Evolutionary conservation across 2,888 invertebrate species (phyloP).

Genomic region (Perithous albicinctus): DNA sequence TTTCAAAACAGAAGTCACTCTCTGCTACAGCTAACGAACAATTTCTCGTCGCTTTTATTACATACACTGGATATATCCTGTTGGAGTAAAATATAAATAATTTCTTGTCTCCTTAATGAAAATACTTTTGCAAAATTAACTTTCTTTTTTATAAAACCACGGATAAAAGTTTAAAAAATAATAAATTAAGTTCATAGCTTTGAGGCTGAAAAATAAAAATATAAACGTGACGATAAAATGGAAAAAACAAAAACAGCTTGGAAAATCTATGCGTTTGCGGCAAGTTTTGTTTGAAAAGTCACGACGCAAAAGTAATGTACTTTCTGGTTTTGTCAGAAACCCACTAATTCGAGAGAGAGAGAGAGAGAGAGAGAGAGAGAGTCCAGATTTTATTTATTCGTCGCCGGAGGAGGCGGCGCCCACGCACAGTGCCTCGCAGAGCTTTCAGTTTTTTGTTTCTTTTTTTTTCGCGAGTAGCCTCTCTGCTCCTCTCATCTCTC

Average conservation of each 20-base stretch:
- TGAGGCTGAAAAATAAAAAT: not conserved
- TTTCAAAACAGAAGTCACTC: not conserved
- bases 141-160: not conserved
- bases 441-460: constrained; percentile 43
- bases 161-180: not conserved
- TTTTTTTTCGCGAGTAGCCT: constrained; percentile 34
- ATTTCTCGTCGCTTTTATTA: not conserved
- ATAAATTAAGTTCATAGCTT: not conserved
- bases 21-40: too few species aligned
- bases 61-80: not conserved
- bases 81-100: not conserved
- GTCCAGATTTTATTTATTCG: constrained; percentile 76
- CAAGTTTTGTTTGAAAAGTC: constrained; percentile 10
- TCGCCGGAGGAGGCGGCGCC: constrained; percentile 39
- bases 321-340: constrained; percentile 77
- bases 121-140: not conserved
- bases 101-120: not conserved
- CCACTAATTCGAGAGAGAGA: constrained; percentile 75
- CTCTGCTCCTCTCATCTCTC: constrained; percentile 50
- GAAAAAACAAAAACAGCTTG: constrained; percentile 23
- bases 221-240: constrained; percentile 7
- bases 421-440: constrained; percentile 30
- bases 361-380: too few species aligned
- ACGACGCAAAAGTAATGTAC: constrained; percentile 74
- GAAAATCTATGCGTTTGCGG: constrained; percentile 28